phyloP scores from a whole-genome alignment of 2,113 vertebrate genomes.

The Spheniscus mendiculus region DNA sequence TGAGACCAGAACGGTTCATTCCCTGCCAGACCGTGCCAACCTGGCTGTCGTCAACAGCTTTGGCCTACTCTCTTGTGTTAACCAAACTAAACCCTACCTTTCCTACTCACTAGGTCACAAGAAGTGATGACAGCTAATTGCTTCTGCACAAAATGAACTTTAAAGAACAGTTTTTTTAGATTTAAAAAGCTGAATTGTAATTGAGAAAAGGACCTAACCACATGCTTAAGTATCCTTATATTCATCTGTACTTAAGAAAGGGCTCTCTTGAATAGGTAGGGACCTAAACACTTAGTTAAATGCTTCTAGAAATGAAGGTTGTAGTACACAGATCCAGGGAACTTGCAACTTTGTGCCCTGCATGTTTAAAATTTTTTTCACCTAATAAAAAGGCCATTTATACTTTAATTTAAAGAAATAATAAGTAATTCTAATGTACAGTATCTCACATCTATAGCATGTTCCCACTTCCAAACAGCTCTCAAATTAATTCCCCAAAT shows the following conservation, averaged over 20 bases:
- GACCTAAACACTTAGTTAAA: neutral
- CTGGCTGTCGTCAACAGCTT: neutral
- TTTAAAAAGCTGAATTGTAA: neutral
- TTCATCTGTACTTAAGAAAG: neutral
- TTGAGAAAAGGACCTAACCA: neutral
- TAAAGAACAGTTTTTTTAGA: slow-evolving; percentile 11
- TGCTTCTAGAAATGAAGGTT: neutral
- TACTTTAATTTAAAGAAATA: neutral
- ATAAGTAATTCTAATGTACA: neutral
- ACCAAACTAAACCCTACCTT: neutral
- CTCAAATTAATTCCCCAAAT: neutral
- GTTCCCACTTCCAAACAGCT: neutral
- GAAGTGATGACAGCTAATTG: neutral
- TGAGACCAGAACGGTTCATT: neutral
- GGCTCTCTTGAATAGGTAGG: neutral
- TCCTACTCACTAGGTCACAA: neutral
- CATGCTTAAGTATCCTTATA: neutral
- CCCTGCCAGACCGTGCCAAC: neutral
- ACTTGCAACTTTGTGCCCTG: neutral
- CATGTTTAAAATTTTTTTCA: neutral
- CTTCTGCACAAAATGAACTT: neutral
- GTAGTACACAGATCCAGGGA: neutral
- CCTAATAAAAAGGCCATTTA: neutral
- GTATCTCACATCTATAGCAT: neutral
- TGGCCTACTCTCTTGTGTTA: neutral